A percentile compares a stretch with the other conserved stretches of the same genome.
Conservation (phyloP, 2,888 invertebrate genomes). For the Syritta pipiens region DNA sequence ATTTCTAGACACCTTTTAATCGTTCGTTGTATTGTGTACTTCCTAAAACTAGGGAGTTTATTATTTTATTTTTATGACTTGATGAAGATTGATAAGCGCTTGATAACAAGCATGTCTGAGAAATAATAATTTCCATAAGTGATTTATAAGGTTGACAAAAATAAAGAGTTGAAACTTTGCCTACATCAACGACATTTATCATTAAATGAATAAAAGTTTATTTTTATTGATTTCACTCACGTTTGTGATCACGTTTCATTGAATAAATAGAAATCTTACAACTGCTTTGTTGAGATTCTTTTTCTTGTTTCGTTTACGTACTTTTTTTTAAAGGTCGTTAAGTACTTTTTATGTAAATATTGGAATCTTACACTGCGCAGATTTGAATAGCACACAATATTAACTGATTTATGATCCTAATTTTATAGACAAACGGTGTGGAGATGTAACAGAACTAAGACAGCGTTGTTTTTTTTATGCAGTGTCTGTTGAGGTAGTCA, state of each 20-base stretch:
- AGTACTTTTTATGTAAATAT: too few species aligned
- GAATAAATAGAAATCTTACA: too few species aligned
- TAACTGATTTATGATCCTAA: too few species aligned
- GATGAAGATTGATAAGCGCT: slow-evolving; percentile 4
- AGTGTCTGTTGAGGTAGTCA: too few species aligned
- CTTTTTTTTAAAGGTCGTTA: too few species aligned
- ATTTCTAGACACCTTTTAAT: background rate
- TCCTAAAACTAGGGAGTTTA: slow-evolving; percentile 15
- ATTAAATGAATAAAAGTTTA: background rate
- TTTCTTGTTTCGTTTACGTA: too few species aligned
- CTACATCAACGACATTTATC: background rate
- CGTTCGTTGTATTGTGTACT: slow-evolving; percentile 1
- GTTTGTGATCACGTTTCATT: background rate
- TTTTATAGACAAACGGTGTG: too few species aligned
- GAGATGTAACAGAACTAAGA: too few species aligned
- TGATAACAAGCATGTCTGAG: background rate
- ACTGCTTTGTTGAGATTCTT: too few species aligned
- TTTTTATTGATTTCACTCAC: background rate
- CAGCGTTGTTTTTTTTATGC: too few species aligned
- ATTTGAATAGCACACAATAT: too few species aligned
- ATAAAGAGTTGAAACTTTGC: background rate
- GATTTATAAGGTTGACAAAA: background rate
- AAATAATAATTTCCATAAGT: background rate
- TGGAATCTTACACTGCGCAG: too few species aligned
- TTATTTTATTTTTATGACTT: slow-evolving; percentile 1